Conservation (phyloP, 2,888 invertebrate genomes). For the Thecophora atra region DNA sequence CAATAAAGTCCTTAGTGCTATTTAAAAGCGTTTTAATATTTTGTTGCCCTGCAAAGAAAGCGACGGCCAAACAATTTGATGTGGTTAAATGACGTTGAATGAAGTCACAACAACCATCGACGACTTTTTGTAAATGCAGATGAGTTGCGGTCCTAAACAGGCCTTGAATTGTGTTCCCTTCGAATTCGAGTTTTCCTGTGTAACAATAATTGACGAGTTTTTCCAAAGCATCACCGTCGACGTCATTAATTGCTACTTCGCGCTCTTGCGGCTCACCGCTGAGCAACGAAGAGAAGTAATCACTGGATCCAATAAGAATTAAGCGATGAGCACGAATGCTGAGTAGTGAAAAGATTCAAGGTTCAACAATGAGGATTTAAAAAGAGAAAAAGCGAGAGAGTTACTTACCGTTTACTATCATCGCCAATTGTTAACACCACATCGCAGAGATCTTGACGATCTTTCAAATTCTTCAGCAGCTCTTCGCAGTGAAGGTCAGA, state of each 20-base stretch:
- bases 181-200: slow-evolving; percentile 79
- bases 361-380: too few relatives aligned
- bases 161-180: slow-evolving; percentile 92
- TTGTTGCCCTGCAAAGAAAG: slow-evolving; percentile 92
- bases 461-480: too few relatives aligned
- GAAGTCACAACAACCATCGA: slow-evolving; percentile 83
- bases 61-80: slow-evolving; percentile 93
- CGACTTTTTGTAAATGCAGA: slow-evolving; percentile 85
- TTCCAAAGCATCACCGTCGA: slow-evolving; percentile 86
- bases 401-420: too few relatives aligned
- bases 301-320: slow-evolving; percentile 89
- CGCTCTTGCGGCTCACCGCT: slow-evolving; percentile 84
- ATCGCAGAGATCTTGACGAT: too few relatives aligned
- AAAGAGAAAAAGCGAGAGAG: too few relatives aligned
- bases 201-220: slow-evolving; percentile 90
- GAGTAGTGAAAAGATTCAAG: neutral
- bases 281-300: slow-evolving; percentile 96
- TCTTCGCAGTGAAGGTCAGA: too few relatives aligned
- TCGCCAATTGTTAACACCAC: too few relatives aligned
- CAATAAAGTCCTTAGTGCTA: slow-evolving; percentile 85
- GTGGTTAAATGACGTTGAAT: slow-evolving; percentile 83
- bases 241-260: slow-evolving; percentile 84
- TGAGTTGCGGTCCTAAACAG: slow-evolving; percentile 87
- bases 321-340: slow-evolving; percentile 85
- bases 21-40: slow-evolving; percentile 82